A percentile compares a stretch with the other conserved stretches of the same genome.
Evolutionary conservation across 2,888 invertebrate genomes (phyloP).

Genomic region (Protonemura montana): DNA sequence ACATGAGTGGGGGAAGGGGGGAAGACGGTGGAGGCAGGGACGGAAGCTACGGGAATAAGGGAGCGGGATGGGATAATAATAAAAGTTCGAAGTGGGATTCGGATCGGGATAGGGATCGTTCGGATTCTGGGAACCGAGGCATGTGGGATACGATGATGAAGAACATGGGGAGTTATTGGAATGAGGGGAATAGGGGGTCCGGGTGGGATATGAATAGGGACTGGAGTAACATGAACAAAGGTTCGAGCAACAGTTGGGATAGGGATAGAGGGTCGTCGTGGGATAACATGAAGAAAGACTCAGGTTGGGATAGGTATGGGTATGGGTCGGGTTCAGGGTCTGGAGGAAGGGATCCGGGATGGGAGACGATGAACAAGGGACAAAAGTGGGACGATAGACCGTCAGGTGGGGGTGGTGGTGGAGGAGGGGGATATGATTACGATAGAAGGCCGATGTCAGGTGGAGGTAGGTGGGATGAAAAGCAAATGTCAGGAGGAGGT

Average conservation of each 20-base stretch:
- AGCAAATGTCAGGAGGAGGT: neutral
- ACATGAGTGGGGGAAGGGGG: neutral
- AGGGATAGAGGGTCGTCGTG: slow-evolving; percentile 31
- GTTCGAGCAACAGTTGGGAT: slow-evolving; percentile 36
- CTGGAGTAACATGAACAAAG: neutral
- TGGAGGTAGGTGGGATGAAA: neutral
- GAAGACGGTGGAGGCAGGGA: neutral
- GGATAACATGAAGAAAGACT: neutral
- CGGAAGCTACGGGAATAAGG: slow-evolving; percentile 7
- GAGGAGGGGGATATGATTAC: neutral
- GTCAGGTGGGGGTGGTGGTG: neutral
- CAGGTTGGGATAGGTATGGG: neutral
- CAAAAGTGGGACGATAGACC: neutral
- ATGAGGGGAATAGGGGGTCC: neutral
- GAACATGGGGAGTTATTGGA: neutral
- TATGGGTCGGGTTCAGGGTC: neutral
- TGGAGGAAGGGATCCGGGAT: neutral
- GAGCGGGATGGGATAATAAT: slow-evolving; percentile 33
- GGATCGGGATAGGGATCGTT: neutral
- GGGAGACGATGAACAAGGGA: slow-evolving; percentile 21
- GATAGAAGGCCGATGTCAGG: neutral
- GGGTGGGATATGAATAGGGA: slow-evolving; percentile 17
- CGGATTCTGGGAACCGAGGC: neutral
- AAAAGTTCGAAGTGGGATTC: slow-evolving; percentile 39
- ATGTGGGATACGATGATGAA: slow-evolving; percentile 39